These are phyloP conservation scores for Listrodromus nycthemerus DNA, from an alignment of 2,888 invertebrate genomes.

Conservation along the genomic window DNA sequence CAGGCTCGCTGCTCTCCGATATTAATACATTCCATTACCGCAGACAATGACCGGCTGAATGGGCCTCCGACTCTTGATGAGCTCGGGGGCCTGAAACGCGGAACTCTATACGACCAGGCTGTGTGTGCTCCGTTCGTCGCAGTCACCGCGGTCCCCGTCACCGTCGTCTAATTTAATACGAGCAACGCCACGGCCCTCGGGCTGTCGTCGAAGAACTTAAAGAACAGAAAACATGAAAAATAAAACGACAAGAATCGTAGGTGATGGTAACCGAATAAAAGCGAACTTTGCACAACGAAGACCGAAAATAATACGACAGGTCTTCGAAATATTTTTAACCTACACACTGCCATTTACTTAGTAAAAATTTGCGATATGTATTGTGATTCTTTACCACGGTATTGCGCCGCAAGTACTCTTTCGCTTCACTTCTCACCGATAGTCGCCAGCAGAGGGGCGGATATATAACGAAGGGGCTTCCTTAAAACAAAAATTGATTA, in stretches of 20 bases:
- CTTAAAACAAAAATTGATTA: conserved; percentile 32
- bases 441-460: too few species aligned
- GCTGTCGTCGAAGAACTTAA: conserved; percentile 38
- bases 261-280: conserved; percentile 49
- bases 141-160: conserved; percentile 50
- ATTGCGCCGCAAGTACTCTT: too few species aligned
- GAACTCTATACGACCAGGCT: conserved; percentile 43
- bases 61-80: conserved; percentile 82
- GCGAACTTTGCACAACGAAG: not conserved
- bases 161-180: conserved; percentile 83
- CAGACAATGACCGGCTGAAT: conserved; percentile 83
- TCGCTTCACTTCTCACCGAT: not conserved
- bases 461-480: not conserved
- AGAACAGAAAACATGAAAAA: conserved; percentile 15
- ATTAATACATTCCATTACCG: conserved; percentile 84
- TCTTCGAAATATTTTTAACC: not conserved
- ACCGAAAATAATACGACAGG: not conserved
- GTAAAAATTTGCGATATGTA: not conserved
- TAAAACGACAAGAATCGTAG: conserved; percentile 5
- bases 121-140: conserved; percentile 62
- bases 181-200: conserved; percentile 46
- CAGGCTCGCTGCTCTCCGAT: conserved; percentile 79
- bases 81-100: conserved; percentile 76
- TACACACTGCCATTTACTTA: not conserved
- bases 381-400: not conserved